These are phyloP conservation scores for Epinephelus moara DNA, from an alignment of 2,113 vertebrate species.

Conservation along the genomic window DNA sequence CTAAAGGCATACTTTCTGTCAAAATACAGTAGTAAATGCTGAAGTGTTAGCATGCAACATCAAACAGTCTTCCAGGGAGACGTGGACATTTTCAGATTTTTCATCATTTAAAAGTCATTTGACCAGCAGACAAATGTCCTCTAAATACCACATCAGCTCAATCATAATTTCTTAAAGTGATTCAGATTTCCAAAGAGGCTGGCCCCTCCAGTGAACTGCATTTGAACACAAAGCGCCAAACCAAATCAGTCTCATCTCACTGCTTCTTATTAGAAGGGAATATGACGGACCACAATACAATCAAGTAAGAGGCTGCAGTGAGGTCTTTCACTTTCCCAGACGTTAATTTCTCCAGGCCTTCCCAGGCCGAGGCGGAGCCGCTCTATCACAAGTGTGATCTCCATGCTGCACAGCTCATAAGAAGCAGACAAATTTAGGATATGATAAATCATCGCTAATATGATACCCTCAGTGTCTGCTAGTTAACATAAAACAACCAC, in stretches of 20 bases:
- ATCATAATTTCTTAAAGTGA: constrained; percentile 37
- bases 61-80: not conserved
- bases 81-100: not conserved
- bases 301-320: constrained; percentile 39
- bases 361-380: not conserved
- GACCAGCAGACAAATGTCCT: constrained; percentile 37
- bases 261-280: constrained; percentile 51
- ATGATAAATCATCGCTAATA: constrained; percentile 63
- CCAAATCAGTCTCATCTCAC: constrained; percentile 59
- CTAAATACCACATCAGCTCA: constrained; percentile 32
- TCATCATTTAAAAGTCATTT: constrained; percentile 34
- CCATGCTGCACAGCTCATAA: constrained; percentile 48
- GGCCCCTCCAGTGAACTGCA: constrained; percentile 25
- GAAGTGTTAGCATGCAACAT: not conserved
- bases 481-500: constrained; percentile 63
- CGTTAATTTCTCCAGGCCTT: constrained; percentile 37
- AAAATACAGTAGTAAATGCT: not conserved
- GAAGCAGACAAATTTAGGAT: constrained; percentile 52
- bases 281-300: constrained; percentile 48
- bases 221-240: constrained; percentile 50
- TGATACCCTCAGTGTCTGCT: constrained; percentile 58
- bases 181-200: constrained; percentile 32
- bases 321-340: constrained; percentile 49
- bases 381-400: constrained; percentile 52
- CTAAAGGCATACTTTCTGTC: not conserved